Percentiles rank a stretch among this genome's conserved stretches.
Evolutionary conservation across 2,797 vertebrate genomes (phyloP).

Genomic region (Gymnoscopelus microlampas): DNA sequence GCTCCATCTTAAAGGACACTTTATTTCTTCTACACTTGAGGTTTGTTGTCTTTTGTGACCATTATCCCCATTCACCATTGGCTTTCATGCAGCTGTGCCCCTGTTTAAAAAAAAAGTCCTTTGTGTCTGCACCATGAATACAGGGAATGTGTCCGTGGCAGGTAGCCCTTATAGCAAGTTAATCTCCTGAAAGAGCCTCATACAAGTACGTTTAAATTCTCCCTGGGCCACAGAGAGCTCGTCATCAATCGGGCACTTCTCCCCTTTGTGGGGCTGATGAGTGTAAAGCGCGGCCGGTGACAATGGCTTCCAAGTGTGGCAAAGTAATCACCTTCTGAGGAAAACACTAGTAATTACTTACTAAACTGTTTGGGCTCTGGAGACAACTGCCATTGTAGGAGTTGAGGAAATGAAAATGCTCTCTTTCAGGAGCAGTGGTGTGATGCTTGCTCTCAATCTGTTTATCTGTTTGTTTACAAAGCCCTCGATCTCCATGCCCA

Average conservation of each 20-base stretch:
- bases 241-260: conserved; percentile 85
- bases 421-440: conserved; percentile 66
- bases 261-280: conserved; percentile 80
- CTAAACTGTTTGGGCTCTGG: conserved; percentile 84
- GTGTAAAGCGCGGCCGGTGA: conserved; percentile 78
- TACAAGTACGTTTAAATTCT: conserved; percentile 87
- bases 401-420: conserved; percentile 68
- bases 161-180: conserved; percentile 88
- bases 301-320: conserved; percentile 84
- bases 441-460: conserved; percentile 64
- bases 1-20: conserved; percentile 82
- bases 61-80: conserved; percentile 81
- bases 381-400: conserved; percentile 82
- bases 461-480: conserved; percentile 75
- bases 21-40: conserved; percentile 86
- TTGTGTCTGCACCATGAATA: conserved; percentile 82
- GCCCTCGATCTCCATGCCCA: conserved; percentile 71
- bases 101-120: conserved; percentile 79
- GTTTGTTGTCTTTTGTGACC: conserved; percentile 88
- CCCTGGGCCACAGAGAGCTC: conserved; percentile 78
- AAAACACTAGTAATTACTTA: conserved; percentile 87
- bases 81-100: conserved; percentile 86
- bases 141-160: conserved; percentile 84
- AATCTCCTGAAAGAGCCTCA: conserved; percentile 85
- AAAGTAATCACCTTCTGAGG: conserved; percentile 84